phyloP scores from a whole-genome alignment of 1,140 invertebrate species.

The Bombus terrestris region DNA sequence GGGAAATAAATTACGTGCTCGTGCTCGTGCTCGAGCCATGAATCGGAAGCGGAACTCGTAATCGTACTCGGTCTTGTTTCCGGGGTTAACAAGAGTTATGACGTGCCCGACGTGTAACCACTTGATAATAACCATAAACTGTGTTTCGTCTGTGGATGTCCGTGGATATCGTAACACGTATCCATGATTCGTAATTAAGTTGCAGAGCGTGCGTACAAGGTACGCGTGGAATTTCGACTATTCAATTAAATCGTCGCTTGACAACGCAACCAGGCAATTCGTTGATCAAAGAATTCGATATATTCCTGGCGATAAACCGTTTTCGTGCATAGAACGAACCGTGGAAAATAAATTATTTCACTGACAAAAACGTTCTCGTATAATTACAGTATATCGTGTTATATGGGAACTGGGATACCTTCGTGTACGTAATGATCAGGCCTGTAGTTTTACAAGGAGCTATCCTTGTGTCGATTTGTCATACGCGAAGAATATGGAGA shows the following conservation, averaged over 20 bases:
- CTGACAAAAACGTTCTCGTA: neutral
- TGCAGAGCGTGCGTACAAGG: conserved; percentile 9
- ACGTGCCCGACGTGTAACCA: conserved; percentile 4
- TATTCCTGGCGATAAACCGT: neutral
- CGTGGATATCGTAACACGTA: neutral
- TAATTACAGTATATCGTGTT: neutral
- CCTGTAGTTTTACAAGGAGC: neutral
- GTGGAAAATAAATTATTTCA: neutral
- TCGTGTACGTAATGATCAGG: conserved; percentile 1
- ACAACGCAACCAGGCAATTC: neutral
- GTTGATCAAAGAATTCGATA: neutral
- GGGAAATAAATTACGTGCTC: conserved; percentile 29
- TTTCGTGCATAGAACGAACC: neutral
- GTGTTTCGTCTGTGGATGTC: neutral
- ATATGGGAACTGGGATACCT: neutral
- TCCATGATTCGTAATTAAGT: conserved; percentile 33
- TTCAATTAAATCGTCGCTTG: conserved; percentile 23
- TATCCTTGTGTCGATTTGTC: neutral
- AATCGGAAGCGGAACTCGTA: conserved; percentile 23
- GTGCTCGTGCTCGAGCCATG: neutral
- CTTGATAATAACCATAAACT: neutral
- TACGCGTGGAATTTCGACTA: conserved; percentile 28
- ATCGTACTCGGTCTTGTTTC: conserved; percentile 26
- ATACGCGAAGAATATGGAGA: neutral
- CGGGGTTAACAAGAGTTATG: conserved; percentile 21